These are phyloP conservation scores for Macroglossus sobrinus DNA, from an alignment of 2,113 vertebrate genomes.

Conservation along the genomic window DNA sequence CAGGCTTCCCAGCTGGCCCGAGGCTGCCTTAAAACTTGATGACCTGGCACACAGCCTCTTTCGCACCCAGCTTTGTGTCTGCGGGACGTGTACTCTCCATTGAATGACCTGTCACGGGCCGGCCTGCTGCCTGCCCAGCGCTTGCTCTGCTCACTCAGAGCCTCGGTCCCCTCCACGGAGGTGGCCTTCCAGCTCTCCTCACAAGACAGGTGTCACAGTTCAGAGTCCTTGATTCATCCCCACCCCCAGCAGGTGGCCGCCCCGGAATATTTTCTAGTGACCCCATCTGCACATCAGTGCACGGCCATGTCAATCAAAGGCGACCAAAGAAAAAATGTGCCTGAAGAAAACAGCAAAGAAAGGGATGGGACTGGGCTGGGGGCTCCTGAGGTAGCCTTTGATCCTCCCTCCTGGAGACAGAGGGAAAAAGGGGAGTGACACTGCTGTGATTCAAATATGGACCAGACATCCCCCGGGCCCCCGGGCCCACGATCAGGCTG, in stretches of 20 bases:
- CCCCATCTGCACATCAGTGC: background rate
- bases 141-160: background rate
- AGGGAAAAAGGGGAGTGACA: background rate
- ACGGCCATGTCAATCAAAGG: rapidly evolving
- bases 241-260: background rate
- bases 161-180: background rate
- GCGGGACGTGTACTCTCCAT: background rate
- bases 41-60: background rate
- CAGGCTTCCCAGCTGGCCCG: background rate
- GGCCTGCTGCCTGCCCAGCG: background rate
- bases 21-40: background rate
- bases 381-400: background rate
- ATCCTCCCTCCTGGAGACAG: background rate
- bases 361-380: background rate
- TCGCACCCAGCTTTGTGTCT: background rate
- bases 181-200: background rate
- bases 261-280: background rate
- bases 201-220: background rate
- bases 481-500: no score
- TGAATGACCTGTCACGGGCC: background rate
- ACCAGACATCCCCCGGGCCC: background rate
- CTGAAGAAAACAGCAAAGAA: background rate
- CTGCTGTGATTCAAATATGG: background rate
- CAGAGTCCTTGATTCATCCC: background rate
- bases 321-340: background rate